Evolutionary conservation across 2,113 vertebrate species (phyloP).

Genomic region (Phyllostomus hastatus): DNA sequence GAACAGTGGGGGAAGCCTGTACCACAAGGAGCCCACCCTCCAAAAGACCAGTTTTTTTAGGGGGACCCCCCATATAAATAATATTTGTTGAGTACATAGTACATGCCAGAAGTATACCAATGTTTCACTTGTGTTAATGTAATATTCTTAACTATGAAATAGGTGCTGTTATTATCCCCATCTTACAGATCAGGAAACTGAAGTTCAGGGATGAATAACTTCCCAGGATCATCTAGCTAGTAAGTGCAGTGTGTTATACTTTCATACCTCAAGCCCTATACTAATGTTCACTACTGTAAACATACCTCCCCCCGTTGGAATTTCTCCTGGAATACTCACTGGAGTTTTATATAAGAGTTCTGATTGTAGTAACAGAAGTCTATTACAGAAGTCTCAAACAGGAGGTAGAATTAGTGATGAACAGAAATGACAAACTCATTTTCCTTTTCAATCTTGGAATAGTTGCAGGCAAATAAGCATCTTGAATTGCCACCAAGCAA

Average conservation of each 20-base stretch:
- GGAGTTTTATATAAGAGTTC: background rate
- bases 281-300: background rate
- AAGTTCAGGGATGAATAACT: constrained; percentile 7
- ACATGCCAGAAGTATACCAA: background rate
- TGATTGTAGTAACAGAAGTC: background rate
- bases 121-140: background rate
- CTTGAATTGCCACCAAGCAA: background rate
- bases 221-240: background rate
- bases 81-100: background rate
- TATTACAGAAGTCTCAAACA: background rate
- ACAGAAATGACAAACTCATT: background rate
- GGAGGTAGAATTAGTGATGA: background rate
- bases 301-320: background rate
- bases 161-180: constrained; percentile 24
- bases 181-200: background rate
- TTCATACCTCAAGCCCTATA: background rate
- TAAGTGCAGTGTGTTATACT: background rate
- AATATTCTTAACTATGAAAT: background rate
- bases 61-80: too few relatives aligned
- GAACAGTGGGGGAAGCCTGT: too few relatives aligned
- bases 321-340: background rate
- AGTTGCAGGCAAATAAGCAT: background rate
- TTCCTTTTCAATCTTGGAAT: background rate
- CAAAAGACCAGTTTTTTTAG: too few relatives aligned
- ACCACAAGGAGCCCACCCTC: too few relatives aligned